These are phyloP conservation scores for Laodelphax striatellus DNA, from an alignment of 1,140 invertebrate genomes.

Conservation along the genomic window DNA sequence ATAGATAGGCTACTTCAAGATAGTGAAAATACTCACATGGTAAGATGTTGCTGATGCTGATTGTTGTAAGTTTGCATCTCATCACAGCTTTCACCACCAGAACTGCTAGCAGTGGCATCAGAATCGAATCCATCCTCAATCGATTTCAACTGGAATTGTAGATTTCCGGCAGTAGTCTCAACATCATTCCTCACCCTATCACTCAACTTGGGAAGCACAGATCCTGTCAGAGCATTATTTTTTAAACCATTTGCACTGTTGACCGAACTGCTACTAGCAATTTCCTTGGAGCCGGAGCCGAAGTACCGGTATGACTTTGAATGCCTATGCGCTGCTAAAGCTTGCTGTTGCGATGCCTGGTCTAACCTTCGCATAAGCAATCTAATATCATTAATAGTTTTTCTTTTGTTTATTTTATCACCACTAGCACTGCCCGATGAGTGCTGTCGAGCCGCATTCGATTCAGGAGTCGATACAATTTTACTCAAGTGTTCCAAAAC, in stretches of 20 bases:
- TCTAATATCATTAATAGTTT: neutral
- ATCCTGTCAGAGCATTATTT: slow-evolving; percentile 28
- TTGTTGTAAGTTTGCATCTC: slow-evolving; percentile 73
- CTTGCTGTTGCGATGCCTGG: slow-evolving; percentile 30
- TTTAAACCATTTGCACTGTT: slow-evolving; percentile 14
- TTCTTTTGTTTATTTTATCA: slow-evolving; percentile 2
- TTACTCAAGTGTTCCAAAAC: slow-evolving; percentile 55
- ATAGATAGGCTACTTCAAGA: too few species aligned
- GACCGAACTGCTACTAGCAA: slow-evolving; percentile 25
- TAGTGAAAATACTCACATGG: slow-evolving; percentile 52
- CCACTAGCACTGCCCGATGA: neutral
- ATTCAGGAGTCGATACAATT: slow-evolving; percentile 7
- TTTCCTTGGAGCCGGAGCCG: slow-evolving; percentile 46
- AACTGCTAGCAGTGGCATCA: slow-evolving; percentile 86
- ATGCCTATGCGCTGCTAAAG: slow-evolving; percentile 18
- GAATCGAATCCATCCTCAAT: slow-evolving; percentile 70
- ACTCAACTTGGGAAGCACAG: slow-evolving; percentile 34
- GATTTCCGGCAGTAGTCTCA: slow-evolving; percentile 50
- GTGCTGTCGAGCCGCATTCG: neutral
- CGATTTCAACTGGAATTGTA: slow-evolving; percentile 54
- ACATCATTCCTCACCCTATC: slow-evolving; percentile 38
- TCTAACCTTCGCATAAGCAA: slow-evolving; percentile 36
- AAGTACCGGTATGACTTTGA: slow-evolving; percentile 36
- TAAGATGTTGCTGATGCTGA: slow-evolving; percentile 53
- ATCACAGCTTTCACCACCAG: slow-evolving; percentile 86